phyloP scores from a whole-genome alignment of 2,888 invertebrate species.

The Andrena trimmerana region DNA sequence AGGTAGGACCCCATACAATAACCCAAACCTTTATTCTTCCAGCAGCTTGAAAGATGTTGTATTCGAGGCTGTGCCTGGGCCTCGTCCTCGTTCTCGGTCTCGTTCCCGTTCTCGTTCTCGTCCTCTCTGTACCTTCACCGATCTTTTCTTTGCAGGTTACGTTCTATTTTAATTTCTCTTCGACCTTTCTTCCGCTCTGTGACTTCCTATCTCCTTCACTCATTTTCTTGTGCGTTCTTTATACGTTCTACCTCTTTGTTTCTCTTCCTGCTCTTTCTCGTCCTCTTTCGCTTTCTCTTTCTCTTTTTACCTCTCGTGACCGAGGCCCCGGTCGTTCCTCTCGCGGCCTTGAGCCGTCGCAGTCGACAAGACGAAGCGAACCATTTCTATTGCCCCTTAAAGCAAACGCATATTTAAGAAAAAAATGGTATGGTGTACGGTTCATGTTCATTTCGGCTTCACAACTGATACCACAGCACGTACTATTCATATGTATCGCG shows the following conservation, averaged over 20 bases:
- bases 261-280: conserved; percentile 47
- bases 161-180: conserved; percentile 44
- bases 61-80: conserved; percentile 1
- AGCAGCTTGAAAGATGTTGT: conserved; percentile 29
- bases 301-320: conserved; percentile 70
- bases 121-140: conserved; percentile 7
- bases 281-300: conserved; percentile 36
- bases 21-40: conserved; percentile 35
- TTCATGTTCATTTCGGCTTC: conserved; percentile 17
- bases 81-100: conserved; percentile 23
- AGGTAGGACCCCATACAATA: conserved; percentile 85
- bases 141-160: conserved; percentile 43
- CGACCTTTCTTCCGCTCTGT: conserved; percentile 38
- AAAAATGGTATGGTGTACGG: neutral
- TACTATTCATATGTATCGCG: conserved; percentile 41
- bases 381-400: conserved; percentile 57
- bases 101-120: conserved; percentile 10
- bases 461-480: conserved; percentile 27
- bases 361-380: conserved; percentile 64
- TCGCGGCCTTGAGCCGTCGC: conserved; percentile 80
- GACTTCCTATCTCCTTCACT: conserved; percentile 35
- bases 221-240: conserved; percentile 38
- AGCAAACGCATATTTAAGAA: conserved; percentile 26
- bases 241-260: conserved; percentile 31
- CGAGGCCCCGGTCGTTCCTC: conserved; percentile 81